Evolutionary conservation across 2,888 invertebrate species (phyloP), one percentile per base, ranked within the genome.

Genomic region (Sesamia inferens): DNA sequence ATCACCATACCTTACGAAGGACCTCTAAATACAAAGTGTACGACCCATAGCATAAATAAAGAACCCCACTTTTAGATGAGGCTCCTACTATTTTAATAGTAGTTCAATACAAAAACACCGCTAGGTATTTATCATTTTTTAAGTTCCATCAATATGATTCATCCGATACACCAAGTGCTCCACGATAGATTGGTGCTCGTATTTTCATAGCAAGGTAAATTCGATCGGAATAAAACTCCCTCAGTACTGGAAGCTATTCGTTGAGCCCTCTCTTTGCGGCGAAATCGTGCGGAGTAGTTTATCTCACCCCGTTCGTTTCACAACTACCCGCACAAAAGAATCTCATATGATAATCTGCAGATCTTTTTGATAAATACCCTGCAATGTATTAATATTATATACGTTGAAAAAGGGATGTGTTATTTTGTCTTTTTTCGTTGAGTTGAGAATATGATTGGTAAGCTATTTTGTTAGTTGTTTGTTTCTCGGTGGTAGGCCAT

Each of bases 251-350:
- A 87, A 92, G 91, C 91, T 88, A 87, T 84, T 88, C 87, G 89
- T 86, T 95, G 95, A 95, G 94, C 95, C 92, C 93, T 95, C 95
- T 95, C 95, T 95, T 95, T 96, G 93, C 92, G 85, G 92, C 90
- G 92, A 93, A 94, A 94, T 94, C 93, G 94, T 89, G 92, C 91
- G 92, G 92, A 93, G 92, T 92, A 94, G 94, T 94, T 94, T 95
- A 95, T 95, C 94, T 93, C 92, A 88, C 92, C 92, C 93, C 87
- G 88, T 90, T 89, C 87, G 86, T 86, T 91, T 90, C 90, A 91
- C 88, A 90, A 87, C 87, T 84, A 81, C 84, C 85, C 85, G 84
- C 86, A 93, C 93, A 94, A 93, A 94, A 88, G 91, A 91, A 92
- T 92, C 93, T 91, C 90, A 88, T 91, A 92, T 92, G 93, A 94